A percentile compares a stretch with the other conserved stretches of the same genome.
phyloP scores from a whole-genome alignment of 1,140 invertebrate genomes.

The Trachymyrmex septentrionalis region DNA sequence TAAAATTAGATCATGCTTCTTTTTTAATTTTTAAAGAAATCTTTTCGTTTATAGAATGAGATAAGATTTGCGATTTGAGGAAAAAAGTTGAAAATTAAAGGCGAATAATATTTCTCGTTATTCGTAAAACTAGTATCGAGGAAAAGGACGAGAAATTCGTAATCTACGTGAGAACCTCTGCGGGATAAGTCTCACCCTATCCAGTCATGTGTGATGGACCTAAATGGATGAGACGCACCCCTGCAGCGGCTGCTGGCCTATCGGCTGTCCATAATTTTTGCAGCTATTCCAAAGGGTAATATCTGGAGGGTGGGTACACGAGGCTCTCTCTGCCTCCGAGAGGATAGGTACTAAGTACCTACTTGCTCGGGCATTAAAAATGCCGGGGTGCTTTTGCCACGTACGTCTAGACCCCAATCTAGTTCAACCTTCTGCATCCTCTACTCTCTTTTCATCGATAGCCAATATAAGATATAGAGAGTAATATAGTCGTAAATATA shows the following conservation, averaged over 20 bases:
- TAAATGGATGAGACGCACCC: constrained; percentile 87
- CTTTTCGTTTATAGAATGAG: not conserved
- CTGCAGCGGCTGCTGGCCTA: constrained; percentile 77
- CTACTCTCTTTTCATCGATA: constrained; percentile 13
- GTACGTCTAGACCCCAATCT: constrained; percentile 69
- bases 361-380: constrained; percentile 75
- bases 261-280: constrained; percentile 83
- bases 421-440: constrained; percentile 13
- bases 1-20: not conserved
- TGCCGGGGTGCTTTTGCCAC: constrained; percentile 68
- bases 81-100: not conserved
- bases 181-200: constrained; percentile 85
- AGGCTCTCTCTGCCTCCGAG: constrained; percentile 58
- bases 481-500: constrained; percentile 14
- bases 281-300: constrained; percentile 82
- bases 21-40: not conserved
- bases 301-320: constrained; percentile 70
- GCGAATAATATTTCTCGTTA: not conserved
- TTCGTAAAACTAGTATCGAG: constrained; percentile 1
- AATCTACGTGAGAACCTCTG: constrained; percentile 86
- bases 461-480: constrained; percentile 2
- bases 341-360: constrained; percentile 76
- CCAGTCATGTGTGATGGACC: constrained; percentile 87
- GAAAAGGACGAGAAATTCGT: constrained; percentile 69
- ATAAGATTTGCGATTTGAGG: not conserved